phyloP scores from a whole-genome alignment of 2,113 vertebrate genomes.

The Periophthalmus modestus region DNA sequence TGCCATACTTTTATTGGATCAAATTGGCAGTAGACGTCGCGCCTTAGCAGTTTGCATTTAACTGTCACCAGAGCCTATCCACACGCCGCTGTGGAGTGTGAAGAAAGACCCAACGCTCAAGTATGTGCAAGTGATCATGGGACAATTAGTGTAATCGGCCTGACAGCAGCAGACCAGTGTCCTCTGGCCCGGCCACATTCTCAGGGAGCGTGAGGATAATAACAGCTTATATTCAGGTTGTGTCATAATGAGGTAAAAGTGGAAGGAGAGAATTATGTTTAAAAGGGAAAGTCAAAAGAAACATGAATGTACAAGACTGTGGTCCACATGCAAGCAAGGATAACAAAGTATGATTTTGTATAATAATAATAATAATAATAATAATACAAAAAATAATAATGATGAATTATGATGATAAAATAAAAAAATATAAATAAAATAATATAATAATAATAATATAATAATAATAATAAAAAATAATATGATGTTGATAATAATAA shows the following conservation, averaged over 20 bases:
- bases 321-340: no score
- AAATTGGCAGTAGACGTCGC: constrained; percentile 21
- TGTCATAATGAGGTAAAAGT: not conserved
- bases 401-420: no score
- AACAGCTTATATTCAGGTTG: not conserved
- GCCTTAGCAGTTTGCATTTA: constrained; percentile 3
- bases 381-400: no score
- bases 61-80: not conserved
- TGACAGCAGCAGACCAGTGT: not conserved
- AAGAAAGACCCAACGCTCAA: constrained; percentile 24
- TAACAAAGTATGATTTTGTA: no score
- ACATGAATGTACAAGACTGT: no score
- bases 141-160: not conserved
- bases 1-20: constrained; percentile 39
- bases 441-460: no score
- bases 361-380: no score
- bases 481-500: no score
- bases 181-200: not conserved
- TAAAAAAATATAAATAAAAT: no score
- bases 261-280: not conserved
- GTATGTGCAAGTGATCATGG: constrained; percentile 8
- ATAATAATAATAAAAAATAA: no score
- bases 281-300: not conserved
- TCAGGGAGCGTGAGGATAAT: not conserved
- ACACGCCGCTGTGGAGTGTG: not conserved